Evolutionary conservation across 2,797 vertebrate genomes (phyloP).

Genomic region (Sebastes miniatus): DNA sequence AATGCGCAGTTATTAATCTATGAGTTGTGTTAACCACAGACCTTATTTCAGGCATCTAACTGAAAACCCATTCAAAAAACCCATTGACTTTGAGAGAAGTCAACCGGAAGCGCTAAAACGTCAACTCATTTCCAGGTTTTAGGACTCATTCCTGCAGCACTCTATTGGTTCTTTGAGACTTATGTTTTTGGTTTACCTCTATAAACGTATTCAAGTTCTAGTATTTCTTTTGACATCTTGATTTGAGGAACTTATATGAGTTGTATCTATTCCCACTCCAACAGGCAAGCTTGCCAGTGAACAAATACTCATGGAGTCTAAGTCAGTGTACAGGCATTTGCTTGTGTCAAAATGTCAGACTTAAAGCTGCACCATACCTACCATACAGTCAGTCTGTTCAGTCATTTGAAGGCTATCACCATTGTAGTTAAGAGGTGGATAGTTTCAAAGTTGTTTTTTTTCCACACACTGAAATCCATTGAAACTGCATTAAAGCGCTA

Average conservation of each 20-base stretch:
- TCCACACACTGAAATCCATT: constrained; percentile 33
- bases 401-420: neutral
- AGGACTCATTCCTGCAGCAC: too few species aligned
- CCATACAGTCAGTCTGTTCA: neutral
- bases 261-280: neutral
- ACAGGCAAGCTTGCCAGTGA: neutral
- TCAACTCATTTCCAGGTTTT: too few species aligned
- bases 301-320: neutral
- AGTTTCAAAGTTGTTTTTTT: constrained; percentile 7
- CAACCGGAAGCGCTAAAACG: too few species aligned
- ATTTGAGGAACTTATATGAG: neutral
- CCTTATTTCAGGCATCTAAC: too few species aligned
- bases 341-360: neutral
- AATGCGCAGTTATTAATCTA: accelerated
- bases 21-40: too few species aligned
- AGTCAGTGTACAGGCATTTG: neutral
- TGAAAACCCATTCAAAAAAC: too few species aligned
- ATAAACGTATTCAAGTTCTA: neutral
- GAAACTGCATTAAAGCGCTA: constrained; percentile 38
- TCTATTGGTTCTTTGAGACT: neutral
- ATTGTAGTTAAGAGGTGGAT: constrained; percentile 15
- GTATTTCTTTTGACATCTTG: neutral
- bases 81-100: too few species aligned
- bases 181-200: neutral
- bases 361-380: neutral